phyloP scores from a whole-genome alignment of 2,113 vertebrate species.

The Pangasianodon gigas region DNA sequence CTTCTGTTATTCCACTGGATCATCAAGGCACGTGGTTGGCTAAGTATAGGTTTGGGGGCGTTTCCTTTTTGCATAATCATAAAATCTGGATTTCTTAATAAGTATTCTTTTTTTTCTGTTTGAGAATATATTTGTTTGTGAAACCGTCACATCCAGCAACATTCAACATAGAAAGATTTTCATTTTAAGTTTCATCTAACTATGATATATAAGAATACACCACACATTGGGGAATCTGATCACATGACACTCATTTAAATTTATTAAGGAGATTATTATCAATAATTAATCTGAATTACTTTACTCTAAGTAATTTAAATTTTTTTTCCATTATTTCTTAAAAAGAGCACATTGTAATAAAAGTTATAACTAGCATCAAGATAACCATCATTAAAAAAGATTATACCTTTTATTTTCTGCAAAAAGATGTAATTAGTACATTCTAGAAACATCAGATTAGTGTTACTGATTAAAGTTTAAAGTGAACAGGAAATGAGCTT shows the following conservation, averaged over 20 bases:
- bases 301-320: no score
- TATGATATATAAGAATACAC: not conserved
- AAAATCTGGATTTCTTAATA: not conserved
- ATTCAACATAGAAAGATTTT: not conserved
- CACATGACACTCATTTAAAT: not conserved
- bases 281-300: not conserved
- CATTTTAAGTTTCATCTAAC: not conserved
- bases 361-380: not conserved
- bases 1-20: not conserved
- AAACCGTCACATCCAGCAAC: not conserved
- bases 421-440: not conserved
- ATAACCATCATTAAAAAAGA: not conserved
- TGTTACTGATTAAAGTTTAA: not conserved
- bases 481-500: slow-evolving; percentile 13
- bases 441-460: not conserved
- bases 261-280: not conserved
- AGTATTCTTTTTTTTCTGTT: not conserved
- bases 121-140: not conserved
- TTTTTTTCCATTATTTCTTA: not conserved
- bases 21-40: not conserved
- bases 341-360: not conserved
- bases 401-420: not conserved
- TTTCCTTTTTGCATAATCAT: not conserved
- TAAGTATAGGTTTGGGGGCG: not conserved
- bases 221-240: not conserved